Conservation (phyloP, 2,113 vertebrate species). For the Psophia crepitans region DNA sequence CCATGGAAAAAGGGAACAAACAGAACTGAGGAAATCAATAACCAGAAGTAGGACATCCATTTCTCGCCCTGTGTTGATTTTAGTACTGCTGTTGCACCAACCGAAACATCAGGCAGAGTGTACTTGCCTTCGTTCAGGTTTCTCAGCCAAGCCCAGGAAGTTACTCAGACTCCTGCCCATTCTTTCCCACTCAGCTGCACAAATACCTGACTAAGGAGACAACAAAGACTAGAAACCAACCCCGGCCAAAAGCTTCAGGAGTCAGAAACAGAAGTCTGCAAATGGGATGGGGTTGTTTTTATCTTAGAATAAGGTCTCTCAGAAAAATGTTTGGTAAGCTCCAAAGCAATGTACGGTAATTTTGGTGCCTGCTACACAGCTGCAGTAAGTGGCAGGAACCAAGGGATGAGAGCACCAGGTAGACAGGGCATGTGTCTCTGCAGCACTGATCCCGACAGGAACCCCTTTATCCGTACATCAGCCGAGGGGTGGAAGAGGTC, state of each 20-base stretch:
- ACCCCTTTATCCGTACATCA: rapidly evolving
- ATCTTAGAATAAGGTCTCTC: background rate
- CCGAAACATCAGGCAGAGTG: background rate
- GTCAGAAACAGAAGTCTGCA: background rate
- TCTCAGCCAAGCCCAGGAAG: background rate
- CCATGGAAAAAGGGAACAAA: background rate
- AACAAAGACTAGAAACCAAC: background rate
- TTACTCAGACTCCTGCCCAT: background rate
- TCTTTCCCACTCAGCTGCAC: background rate
- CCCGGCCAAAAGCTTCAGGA: background rate
- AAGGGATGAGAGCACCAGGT: background rate
- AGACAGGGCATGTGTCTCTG: background rate
- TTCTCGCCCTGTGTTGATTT: background rate
- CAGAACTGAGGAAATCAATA: background rate
- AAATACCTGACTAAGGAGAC: background rate
- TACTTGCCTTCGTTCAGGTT: background rate
- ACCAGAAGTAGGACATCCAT: background rate
- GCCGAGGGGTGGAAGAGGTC: too few relatives aligned
- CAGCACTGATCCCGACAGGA: background rate
- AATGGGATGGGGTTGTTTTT: background rate
- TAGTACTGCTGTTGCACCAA: background rate
- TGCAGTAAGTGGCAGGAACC: background rate
- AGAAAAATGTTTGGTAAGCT: background rate
- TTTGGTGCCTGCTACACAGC: background rate
- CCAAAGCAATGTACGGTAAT: background rate